Conservation (phyloP, 1,140 invertebrate genomes). For the Physella acuta region DNA sequence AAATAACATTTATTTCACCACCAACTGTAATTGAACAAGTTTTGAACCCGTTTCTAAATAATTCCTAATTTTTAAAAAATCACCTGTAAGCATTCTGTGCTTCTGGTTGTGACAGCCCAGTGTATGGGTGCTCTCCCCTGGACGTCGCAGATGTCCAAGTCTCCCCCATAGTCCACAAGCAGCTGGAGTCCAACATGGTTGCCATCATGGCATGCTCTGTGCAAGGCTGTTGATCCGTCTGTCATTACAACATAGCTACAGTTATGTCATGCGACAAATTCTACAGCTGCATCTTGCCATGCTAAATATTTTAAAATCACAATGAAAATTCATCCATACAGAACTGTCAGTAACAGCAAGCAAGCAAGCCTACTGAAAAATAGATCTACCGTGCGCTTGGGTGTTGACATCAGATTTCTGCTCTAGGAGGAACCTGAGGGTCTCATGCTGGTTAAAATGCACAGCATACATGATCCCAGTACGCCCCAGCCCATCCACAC, state of each 20-base stretch:
- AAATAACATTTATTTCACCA: too few species aligned
- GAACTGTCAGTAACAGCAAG: neutral
- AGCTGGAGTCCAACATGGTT: slow-evolving; percentile 52
- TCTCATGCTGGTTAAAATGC: slow-evolving; percentile 52
- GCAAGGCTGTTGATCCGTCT: slow-evolving; percentile 59
- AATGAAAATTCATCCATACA: neutral
- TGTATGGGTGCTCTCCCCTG: slow-evolving; percentile 55
- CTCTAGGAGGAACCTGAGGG: slow-evolving; percentile 50
- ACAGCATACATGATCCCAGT: slow-evolving; percentile 56
- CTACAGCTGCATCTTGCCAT: too few species aligned
- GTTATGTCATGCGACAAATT: too few species aligned
- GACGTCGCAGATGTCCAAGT: slow-evolving; percentile 52
- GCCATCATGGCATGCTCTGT: slow-evolving; percentile 57
- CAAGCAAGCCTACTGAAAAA: too few species aligned
- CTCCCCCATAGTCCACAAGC: slow-evolving; percentile 52
- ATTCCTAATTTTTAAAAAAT: too few species aligned
- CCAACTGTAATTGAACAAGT: too few species aligned
- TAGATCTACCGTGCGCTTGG: slow-evolving; percentile 51
- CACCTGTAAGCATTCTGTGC: slow-evolving; percentile 54
- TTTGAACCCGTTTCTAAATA: too few species aligned
- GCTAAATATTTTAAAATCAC: neutral
- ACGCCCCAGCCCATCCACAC: slow-evolving; percentile 54
- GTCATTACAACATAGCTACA: too few species aligned
- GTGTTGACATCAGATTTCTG: slow-evolving; percentile 53
- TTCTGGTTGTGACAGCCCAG: slow-evolving; percentile 55